These are phyloP conservation scores for Xiphorhynchus elegans DNA, from an alignment of 2,113 vertebrate genomes.

Conservation along the genomic window DNA sequence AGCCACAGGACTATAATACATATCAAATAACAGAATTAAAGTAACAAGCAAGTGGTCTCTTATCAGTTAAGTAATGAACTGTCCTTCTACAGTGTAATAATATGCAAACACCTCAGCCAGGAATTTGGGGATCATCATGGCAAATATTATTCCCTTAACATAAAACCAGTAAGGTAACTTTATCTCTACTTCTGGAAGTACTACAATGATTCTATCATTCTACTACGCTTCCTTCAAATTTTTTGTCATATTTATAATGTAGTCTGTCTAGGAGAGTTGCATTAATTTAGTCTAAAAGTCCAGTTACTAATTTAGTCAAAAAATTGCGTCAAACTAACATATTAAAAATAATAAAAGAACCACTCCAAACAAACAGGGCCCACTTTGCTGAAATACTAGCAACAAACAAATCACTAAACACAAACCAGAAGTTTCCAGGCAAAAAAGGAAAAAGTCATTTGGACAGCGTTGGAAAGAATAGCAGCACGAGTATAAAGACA, in stretches of 20 bases:
- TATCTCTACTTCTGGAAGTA: not conserved
- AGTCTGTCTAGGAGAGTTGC: not conserved
- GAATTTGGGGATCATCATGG: not conserved
- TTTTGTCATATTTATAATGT: not conserved
- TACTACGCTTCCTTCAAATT: not conserved
- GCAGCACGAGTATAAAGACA: not conserved
- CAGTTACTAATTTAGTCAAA: not conserved
- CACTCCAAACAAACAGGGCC: not conserved
- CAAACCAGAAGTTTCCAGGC: not conserved
- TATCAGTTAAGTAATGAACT: not conserved
- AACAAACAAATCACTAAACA: not conserved
- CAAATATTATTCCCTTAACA: not conserved
- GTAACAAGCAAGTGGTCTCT: not conserved
- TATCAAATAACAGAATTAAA: not conserved
- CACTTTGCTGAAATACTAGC: not conserved
- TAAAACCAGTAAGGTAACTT: not conserved
- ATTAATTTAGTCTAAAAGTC: not conserved
- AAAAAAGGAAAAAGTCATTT: not conserved
- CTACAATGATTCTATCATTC: not conserved
- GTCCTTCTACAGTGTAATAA: not conserved
- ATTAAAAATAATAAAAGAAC: not conserved
- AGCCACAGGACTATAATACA: not conserved
- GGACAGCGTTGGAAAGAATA: not conserved
- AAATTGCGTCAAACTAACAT: not conserved
- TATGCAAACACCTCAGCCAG: not conserved